Conservation (phyloP, 2,888 invertebrate genomes). For the Camptogramma bilineatum region DNA sequence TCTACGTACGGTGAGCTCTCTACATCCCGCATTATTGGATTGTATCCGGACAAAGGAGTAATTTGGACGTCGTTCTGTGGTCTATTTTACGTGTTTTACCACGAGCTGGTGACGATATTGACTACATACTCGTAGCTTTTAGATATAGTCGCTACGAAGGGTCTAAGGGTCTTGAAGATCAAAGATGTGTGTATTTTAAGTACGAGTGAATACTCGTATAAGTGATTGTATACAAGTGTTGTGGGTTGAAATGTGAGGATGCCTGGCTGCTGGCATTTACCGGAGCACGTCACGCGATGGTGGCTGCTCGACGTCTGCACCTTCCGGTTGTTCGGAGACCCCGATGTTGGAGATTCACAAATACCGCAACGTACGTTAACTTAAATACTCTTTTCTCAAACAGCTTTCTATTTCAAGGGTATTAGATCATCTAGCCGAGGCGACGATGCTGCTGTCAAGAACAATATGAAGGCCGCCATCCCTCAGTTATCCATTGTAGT, state of each 20-base stretch:
- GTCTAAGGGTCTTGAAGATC: neutral
- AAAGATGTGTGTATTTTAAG: conserved; percentile 14
- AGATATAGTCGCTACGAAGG: neutral
- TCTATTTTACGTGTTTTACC: conserved; percentile 18
- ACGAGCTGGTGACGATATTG: neutral
- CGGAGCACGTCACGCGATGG: conserved; percentile 87
- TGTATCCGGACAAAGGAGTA: conserved; percentile 45
- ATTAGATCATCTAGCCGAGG: neutral
- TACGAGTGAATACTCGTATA: conserved; percentile 4
- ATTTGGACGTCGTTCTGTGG: conserved; percentile 39
- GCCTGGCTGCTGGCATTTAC: conserved; percentile 82
- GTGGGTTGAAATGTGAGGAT: conserved; percentile 54
- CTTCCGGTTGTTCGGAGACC: conserved; percentile 77
- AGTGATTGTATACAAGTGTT: conserved; percentile 16
- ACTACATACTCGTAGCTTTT: conserved; percentile 7
- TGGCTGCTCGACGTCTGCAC: conserved; percentile 88
- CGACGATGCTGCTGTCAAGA: neutral
- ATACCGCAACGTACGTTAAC: conserved; percentile 76
- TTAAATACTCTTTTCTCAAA: conserved; percentile 1
- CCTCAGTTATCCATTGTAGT: neutral
- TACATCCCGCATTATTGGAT: conserved; percentile 40
- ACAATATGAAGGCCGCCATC: neutral
- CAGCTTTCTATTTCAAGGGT: neutral
- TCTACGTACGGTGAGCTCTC: conserved; percentile 27
- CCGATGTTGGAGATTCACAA: conserved; percentile 72